These are phyloP conservation scores for Artemisiospiza belli DNA, from an alignment of 2,113 vertebrate genomes.

Conservation along the genomic window DNA sequence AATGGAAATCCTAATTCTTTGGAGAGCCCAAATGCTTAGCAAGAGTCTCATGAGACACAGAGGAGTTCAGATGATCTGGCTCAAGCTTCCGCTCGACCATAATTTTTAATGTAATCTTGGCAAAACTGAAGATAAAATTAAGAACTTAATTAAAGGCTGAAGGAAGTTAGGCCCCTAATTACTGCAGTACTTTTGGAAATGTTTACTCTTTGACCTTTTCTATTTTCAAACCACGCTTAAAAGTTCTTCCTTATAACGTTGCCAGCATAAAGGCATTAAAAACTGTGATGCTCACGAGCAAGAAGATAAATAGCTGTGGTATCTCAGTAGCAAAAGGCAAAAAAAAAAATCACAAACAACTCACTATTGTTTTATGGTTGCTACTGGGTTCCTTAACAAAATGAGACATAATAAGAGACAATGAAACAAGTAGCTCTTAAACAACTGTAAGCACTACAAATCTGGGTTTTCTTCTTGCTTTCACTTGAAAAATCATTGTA, in stretches of 20 bases:
- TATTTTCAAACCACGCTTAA: slow-evolving; percentile 1
- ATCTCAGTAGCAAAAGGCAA: neutral
- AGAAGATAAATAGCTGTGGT: neutral
- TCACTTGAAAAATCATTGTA: neutral
- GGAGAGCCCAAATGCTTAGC: neutral
- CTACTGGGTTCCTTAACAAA: neutral
- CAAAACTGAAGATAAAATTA: slow-evolving; percentile 39
- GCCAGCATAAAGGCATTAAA: neutral
- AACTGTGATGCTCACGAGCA: fast-evolving
- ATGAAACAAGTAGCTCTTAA: neutral
- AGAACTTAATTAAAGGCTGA: slow-evolving; percentile 33
- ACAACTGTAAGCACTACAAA: neutral
- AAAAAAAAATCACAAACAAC: neutral
- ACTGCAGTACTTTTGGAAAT: neutral
- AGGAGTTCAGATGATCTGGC: neutral
- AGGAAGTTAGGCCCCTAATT: slow-evolving; percentile 1
- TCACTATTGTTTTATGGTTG: neutral
- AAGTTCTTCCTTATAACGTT: neutral
- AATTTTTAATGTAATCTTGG: slow-evolving; percentile 18
- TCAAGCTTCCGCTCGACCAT: neutral
- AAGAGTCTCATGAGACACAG: neutral
- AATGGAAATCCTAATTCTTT: neutral
- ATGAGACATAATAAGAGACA: neutral
- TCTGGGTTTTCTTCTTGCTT: neutral
- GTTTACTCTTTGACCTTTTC: slow-evolving; percentile 40